These are phyloP conservation scores for Ennomos erosarius DNA, from an alignment of 2,888 invertebrate genomes.

Conservation along the genomic window DNA sequence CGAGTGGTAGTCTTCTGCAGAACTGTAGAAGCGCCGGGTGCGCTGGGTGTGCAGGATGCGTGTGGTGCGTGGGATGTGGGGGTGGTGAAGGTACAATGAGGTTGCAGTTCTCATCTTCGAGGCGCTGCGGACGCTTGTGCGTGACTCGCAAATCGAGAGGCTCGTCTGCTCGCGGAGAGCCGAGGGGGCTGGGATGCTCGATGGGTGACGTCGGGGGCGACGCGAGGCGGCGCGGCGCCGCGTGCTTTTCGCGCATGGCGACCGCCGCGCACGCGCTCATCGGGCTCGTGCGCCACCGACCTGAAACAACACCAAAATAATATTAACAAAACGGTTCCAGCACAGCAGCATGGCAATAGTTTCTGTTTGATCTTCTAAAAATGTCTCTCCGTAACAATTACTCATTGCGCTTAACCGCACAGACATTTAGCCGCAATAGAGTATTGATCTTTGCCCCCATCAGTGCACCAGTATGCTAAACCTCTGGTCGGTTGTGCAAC, in stretches of 20 bases:
- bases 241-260: constrained; percentile 94
- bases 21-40: constrained; percentile 79
- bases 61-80: constrained; percentile 81
- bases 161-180: constrained; percentile 87
- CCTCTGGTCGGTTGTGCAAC: constrained; percentile 56
- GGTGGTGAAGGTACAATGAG: constrained; percentile 87
- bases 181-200: constrained; percentile 78
- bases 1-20: constrained; percentile 76
- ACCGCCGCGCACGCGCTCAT: constrained; percentile 91
- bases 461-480: constrained; percentile 62
- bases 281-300: constrained; percentile 86
- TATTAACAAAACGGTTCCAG: constrained; percentile 18
- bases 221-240: constrained; percentile 94
- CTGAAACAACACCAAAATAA: constrained; percentile 63
- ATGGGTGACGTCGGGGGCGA: constrained; percentile 78
- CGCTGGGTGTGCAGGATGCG: constrained; percentile 87
- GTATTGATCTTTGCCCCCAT: constrained; percentile 54
- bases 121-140: constrained; percentile 89
- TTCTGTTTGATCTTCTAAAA: constrained; percentile 3
- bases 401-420: constrained; percentile 19
- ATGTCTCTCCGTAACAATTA: constrained; percentile 19
- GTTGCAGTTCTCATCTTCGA: constrained; percentile 95
- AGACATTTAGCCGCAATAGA: constrained; percentile 35
- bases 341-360: no score
- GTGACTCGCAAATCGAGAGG: constrained; percentile 95